Conservation (phyloP, 2,888 invertebrate genomes). For the Zygothrica quintamaculata region DNA sequence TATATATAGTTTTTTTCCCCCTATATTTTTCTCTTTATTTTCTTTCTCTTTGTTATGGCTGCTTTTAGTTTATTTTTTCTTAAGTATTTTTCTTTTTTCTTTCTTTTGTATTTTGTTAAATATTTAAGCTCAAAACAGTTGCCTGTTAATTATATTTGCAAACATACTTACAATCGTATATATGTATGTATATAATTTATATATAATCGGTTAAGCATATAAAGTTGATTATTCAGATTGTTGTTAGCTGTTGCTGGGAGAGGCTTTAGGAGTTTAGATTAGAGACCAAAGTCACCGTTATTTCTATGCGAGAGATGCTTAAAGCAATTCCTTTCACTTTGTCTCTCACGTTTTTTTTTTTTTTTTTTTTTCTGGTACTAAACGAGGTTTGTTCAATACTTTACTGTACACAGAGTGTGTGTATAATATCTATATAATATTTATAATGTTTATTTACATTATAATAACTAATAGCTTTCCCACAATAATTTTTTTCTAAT, state of each 20-base stretch:
- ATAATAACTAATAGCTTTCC: too few species aligned
- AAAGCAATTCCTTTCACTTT: slow-evolving; percentile 44
- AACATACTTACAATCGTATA: slow-evolving; percentile 8
- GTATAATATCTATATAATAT: background rate
- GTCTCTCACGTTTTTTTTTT: slow-evolving; percentile 15
- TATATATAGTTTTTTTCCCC: too few species aligned
- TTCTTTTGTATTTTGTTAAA: background rate
- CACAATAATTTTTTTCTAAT: too few species aligned
- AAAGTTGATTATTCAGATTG: slow-evolving; percentile 2
- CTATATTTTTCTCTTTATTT: background rate
- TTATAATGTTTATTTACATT: too few species aligned
- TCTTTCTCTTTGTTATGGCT: too few species aligned
- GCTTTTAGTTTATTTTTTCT: background rate
- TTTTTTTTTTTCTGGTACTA: background rate
- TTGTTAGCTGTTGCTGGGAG: slow-evolving; percentile 12
- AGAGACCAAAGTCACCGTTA: background rate
- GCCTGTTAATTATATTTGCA: slow-evolving; percentile 50
- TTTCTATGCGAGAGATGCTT: slow-evolving; percentile 4
- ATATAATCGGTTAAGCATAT: slow-evolving; percentile 30
- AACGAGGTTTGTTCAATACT: slow-evolving; percentile 20
- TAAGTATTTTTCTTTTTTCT: background rate
- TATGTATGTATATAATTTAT: slow-evolving; percentile 7
- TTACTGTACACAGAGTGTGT: background rate
- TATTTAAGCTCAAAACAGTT: slow-evolving; percentile 11
- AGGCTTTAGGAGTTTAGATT: slow-evolving; percentile 2